These are phyloP conservation scores for Lineus longissimus DNA, from an alignment of 1,140 invertebrate genomes.

Conservation along the genomic window DNA sequence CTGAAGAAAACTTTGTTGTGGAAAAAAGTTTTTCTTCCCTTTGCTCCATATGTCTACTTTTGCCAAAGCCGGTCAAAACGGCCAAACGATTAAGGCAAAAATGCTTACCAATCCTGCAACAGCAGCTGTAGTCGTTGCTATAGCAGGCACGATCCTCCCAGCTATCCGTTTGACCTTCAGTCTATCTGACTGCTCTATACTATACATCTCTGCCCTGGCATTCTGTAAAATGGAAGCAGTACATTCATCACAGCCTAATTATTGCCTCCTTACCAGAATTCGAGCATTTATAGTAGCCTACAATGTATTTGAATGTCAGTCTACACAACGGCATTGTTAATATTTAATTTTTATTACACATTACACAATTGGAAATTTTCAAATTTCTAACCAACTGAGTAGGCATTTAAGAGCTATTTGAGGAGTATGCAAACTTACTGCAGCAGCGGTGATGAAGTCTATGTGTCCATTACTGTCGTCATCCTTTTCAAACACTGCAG, in stretches of 20 bases:
- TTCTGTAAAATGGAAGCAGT: slow-evolving; percentile 29
- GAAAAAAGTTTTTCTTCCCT: background rate
- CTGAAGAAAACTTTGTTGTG: background rate
- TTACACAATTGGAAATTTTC: background rate
- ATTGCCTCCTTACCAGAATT: no score
- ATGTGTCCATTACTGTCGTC: slow-evolving; percentile 52
- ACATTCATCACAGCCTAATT: background rate
- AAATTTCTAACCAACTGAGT: background rate
- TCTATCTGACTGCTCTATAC: slow-evolving; percentile 43
- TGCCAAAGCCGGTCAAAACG: background rate
- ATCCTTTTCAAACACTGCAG: slow-evolving; percentile 52
- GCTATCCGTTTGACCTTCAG: slow-evolving; percentile 49
- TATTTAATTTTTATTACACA: no score
- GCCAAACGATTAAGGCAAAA: background rate
- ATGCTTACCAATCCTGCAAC: slow-evolving; percentile 47
- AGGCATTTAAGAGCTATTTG: background rate
- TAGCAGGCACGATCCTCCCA: slow-evolving; percentile 51
- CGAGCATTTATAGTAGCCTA: no score
- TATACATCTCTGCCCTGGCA: slow-evolving; percentile 50
- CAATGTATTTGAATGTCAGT: no score
- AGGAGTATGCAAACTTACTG: slow-evolving; percentile 30
- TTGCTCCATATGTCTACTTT: background rate
- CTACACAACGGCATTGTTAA: no score
- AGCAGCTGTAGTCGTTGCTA: slow-evolving; percentile 51
- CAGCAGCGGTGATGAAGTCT: slow-evolving; percentile 46